Evolutionary conservation across 2,888 invertebrate genomes (phyloP).

Genomic region (Choreutis nemorana): DNA sequence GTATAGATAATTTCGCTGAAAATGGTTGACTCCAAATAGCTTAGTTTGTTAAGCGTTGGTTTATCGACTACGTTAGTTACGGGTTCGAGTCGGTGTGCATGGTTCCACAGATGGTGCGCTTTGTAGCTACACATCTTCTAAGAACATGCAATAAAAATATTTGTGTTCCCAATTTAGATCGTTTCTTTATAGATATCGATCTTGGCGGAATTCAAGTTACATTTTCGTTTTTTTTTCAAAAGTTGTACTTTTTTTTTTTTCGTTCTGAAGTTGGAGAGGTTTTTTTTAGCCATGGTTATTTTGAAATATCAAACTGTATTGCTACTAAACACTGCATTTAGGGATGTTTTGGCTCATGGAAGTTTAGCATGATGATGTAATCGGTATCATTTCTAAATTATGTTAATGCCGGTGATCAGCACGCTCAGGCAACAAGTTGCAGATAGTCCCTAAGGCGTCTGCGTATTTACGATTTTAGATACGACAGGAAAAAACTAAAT

Average conservation of each 20-base stretch:
- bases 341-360: too few species aligned
- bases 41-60: neutral
- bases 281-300: too few species aligned
- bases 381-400: conserved; percentile 43
- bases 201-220: conserved; percentile 18
- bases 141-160: conserved; percentile 46
- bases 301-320: too few species aligned
- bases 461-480: too few species aligned
- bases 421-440: conserved; percentile 25
- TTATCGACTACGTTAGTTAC: conserved; percentile 9
- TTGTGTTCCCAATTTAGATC: conserved; percentile 20
- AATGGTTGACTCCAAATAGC: neutral
- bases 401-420: conserved; percentile 31
- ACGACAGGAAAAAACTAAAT: too few species aligned
- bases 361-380: conserved; percentile 28
- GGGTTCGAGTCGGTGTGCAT: conserved; percentile 41
- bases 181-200: conserved; percentile 23
- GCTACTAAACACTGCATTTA: too few species aligned
- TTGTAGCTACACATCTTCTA: conserved; percentile 41
- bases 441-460: conserved; percentile 29
- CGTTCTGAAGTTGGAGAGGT: too few species aligned
- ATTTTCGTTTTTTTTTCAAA: too few species aligned
- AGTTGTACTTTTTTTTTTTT: too few species aligned
- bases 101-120: conserved; percentile 47
- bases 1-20: too few species aligned